Base-by-base conservation (phyloP, 1,140 invertebrate species). In the Mamestra configurata region DNA sequence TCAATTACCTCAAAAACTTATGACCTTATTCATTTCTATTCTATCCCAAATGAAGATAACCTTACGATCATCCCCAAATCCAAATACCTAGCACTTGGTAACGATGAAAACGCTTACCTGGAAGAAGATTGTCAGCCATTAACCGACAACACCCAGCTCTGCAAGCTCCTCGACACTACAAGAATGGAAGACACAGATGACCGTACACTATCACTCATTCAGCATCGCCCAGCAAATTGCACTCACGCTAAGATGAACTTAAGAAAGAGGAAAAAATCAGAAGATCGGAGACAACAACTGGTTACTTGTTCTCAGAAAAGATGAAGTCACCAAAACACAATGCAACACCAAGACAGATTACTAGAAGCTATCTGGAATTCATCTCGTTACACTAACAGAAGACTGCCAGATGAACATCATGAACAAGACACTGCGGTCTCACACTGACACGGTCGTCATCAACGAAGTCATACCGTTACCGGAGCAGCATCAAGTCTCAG, bases 21-120 rank as follows among this genome's bases (percentile, higher is more conserved):
- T 64, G 71, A 80, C 55, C 53, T 80, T 57, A 76, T 80, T 15
- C 79, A 80, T 24, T 37, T 80, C 27, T 80, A 51, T 27, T 75
- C 79, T 7, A 80, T 76, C 8, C 79, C 79, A 43, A 46, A 80
- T 76, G 57, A 75, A 76, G 59, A 80, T 46, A 76, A 76, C 61
- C 53, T 70, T 46, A 73, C 79, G 24, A 57, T 75, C 27, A 57
- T 80, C 10, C 79, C 79, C 27, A 80, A 49, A 66, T 80, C 71
- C 37, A 80, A 80, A 80, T 80, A 80, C 79, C 79, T 80, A 40
- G 72, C 71, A 80, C 71, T 80, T 80, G 79, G 71, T 57, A 75
- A 40, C 31, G 71, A 43, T 37, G 71, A 75, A 53, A 43, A 75
- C 35, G 53, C 71, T 59, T 59, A 59, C 57, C 57, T 59, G 57